Evolutionary conservation across 2,888 invertebrate genomes (phyloP).

Genomic region (Epinotia brunnichana): DNA sequence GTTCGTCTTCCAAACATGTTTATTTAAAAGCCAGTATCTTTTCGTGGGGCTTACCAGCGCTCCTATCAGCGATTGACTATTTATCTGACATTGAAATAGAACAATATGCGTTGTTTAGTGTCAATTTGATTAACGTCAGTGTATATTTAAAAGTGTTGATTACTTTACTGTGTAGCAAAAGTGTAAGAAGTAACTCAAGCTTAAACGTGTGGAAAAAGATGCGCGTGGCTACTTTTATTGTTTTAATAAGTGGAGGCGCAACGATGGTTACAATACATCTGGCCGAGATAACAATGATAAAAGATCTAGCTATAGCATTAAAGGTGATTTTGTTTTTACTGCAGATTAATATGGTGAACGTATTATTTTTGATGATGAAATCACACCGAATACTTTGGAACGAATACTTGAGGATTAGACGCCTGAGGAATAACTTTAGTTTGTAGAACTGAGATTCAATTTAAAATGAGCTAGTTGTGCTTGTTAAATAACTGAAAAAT

Average conservation of each 20-base stretch:
- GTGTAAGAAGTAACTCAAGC: neutral
- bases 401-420: conserved; percentile 7
- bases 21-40: conserved; percentile 21
- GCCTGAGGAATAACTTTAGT: neutral
- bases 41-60: conserved; percentile 8
- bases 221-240: conserved; percentile 15
- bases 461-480: no score
- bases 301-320: neutral
- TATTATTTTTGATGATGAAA: conserved; percentile 27
- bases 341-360: conserved; percentile 1
- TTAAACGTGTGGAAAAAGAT: conserved; percentile 13
- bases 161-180: neutral
- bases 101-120: neutral
- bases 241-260: conserved; percentile 3
- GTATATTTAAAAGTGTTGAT: conserved; percentile 16
- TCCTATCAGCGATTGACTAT: neutral
- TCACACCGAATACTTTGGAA: conserved; percentile 12
- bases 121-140: neutral
- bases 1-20: neutral
- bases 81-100: neutral
- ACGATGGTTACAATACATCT: conserved; percentile 7
- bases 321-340: neutral
- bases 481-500: no score
- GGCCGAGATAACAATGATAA: neutral
- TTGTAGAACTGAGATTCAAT: neutral